A percentile compares a stretch with the other conserved stretches of the same genome.
phyloP scores from a whole-genome alignment of 1,140 invertebrate genomes.

The Caerostris extrusa region DNA sequence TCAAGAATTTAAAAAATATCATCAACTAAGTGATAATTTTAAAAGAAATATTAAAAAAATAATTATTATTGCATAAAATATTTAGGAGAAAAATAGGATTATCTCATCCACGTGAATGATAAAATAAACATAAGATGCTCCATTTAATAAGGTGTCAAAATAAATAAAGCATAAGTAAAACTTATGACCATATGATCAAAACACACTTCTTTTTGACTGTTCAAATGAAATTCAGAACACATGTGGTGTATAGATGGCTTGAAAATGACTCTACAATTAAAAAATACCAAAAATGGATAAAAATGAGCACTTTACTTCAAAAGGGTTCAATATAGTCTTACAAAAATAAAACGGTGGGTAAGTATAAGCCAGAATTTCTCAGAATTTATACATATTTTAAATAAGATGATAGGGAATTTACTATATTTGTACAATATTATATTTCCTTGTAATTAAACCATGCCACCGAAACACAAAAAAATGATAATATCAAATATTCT shows the following conservation, averaged over 20 bases:
- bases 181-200: not conserved
- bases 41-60: too few species aligned
- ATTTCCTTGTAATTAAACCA: conserved; percentile 51
- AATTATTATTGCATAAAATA: too few species aligned
- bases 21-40: too few species aligned
- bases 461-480: conserved; percentile 31
- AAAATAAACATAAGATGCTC: not conserved
- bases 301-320: conserved; percentile 58
- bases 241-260: conserved; percentile 56
- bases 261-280: conserved; percentile 28
- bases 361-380: conserved; percentile 61
- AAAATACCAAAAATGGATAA: not conserved
- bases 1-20: too few species aligned
- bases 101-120: not conserved
- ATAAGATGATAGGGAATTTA: not conserved
- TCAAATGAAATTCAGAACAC: conserved; percentile 64
- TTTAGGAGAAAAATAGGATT: not conserved
- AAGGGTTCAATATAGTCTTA: not conserved
- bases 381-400: not conserved
- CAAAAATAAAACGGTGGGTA: conserved; percentile 63
- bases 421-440: not conserved
- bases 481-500: not conserved
- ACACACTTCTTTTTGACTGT: conserved; percentile 9
- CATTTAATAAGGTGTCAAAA: not conserved
- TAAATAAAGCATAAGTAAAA: not conserved